Percentiles rank a stretch among this genome's conserved stretches.
phyloP scores from a whole-genome alignment of 2,797 vertebrate genomes.

The Pipistrellus pygmaeus region DNA sequence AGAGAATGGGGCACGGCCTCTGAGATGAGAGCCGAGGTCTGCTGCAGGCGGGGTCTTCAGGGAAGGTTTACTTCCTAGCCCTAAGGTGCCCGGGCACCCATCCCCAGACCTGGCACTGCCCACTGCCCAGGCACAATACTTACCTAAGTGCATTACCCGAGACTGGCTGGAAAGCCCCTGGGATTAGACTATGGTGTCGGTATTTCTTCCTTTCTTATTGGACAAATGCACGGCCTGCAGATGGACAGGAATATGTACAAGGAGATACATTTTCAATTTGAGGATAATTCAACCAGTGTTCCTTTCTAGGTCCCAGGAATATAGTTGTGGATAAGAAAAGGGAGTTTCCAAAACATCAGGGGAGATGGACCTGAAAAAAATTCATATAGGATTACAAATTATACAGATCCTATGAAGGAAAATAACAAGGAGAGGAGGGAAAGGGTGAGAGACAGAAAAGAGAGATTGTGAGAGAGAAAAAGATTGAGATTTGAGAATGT shows the following conservation, averaged over 20 bases:
- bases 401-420: fast-evolving
- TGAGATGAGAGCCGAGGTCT: not conserved
- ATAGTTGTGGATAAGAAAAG: not conserved
- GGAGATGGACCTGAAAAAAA: fast-evolving
- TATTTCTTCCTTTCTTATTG: not conserved
- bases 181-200: fast-evolving
- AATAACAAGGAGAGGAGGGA: not conserved
- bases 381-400: fast-evolving
- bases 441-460: fast-evolving
- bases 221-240: not conserved
- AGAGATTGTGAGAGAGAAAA: not conserved
- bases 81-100: too few relatives aligned
- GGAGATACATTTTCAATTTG: not conserved
- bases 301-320: not conserved
- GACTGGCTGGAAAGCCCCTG: not conserved
- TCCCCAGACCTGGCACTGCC: not conserved
- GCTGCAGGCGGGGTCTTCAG: not conserved
- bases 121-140: not conserved
- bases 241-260: not conserved
- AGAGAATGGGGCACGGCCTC: not conserved
- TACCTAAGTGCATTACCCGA: fast-evolving
- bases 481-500: too few relatives aligned
- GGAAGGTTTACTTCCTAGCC: not conserved
- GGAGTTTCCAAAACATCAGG: not conserved
- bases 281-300: not conserved